phyloP scores from a whole-genome alignment of 2,888 invertebrate species.

The Acleris emargana region DNA sequence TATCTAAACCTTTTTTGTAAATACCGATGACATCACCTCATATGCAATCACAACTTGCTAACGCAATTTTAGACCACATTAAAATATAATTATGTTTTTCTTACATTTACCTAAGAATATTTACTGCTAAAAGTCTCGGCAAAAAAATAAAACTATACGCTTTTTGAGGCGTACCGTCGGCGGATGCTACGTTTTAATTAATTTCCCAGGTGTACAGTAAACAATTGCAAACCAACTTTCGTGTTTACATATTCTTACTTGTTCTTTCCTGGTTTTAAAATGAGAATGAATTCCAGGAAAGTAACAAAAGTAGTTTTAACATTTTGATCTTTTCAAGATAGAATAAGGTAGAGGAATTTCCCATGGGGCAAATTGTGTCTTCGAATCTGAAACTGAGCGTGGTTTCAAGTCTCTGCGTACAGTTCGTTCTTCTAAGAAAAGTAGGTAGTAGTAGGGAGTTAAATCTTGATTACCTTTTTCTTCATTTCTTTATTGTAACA shows the following conservation, averaged over 20 bases:
- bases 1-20: neutral
- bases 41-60: neutral
- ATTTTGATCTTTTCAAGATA: constrained; percentile 20
- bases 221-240: constrained; percentile 56
- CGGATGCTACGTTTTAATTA: constrained; percentile 56
- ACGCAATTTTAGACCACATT: neutral
- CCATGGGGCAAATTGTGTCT: constrained; percentile 6
- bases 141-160: constrained; percentile 26
- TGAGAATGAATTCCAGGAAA: constrained; percentile 10
- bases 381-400: constrained; percentile 12
- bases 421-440: neutral
- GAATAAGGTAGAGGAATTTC: constrained; percentile 25
- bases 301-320: constrained; percentile 11
- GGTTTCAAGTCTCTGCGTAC: constrained; percentile 10
- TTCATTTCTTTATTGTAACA: no score
- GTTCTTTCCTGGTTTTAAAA: constrained; percentile 24
- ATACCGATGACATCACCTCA: no score
- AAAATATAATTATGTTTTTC: neutral
- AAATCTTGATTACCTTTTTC: no score
- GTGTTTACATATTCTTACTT: constrained; percentile 53
- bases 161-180: constrained; percentile 15
- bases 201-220: constrained; percentile 67
- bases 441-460: no score
- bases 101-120: neutral
- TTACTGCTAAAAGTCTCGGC: neutral